phyloP scores from a whole-genome alignment of 2,113 vertebrate genomes.

The Numida meleagris region DNA sequence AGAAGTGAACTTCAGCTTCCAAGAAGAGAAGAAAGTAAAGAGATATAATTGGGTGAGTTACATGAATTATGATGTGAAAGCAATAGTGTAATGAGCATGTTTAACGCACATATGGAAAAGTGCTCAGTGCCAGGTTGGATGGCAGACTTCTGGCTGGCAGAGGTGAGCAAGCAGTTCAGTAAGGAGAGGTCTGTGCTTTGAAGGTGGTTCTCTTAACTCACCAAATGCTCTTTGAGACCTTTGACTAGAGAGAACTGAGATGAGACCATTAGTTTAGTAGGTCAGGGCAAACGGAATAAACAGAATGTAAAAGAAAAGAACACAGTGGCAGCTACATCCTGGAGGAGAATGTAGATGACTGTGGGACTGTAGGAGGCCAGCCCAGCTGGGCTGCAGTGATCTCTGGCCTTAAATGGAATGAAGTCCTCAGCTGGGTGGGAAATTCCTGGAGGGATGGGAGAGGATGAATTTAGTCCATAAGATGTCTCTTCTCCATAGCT shows the following conservation, averaged over 20 bases:
- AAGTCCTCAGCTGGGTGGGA: not conserved
- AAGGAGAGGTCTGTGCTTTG: not conserved
- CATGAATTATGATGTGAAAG: not conserved
- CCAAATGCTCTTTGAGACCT: not conserved
- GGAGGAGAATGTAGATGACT: not conserved
- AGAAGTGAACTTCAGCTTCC: constrained; percentile 1
- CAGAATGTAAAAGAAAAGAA: not conserved
- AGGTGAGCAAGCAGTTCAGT: not conserved
- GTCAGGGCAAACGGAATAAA: not conserved
- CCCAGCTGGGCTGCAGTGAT: not conserved
- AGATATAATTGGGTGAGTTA: not conserved
- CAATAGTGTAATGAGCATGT: not conserved
- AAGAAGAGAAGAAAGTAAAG: constrained; percentile 13
- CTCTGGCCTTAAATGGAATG: not conserved
- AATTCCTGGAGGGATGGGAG: not conserved
- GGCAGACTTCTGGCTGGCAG: not conserved
- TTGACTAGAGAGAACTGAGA: not conserved
- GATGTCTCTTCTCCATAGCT: not conserved
- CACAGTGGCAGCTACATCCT: not conserved
- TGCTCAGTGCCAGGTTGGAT: not conserved
- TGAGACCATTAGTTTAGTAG: not conserved
- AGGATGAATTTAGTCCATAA: not conserved
- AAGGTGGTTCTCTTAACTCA: not conserved
- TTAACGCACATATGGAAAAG: not conserved
- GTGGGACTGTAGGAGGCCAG: not conserved